Evolutionary conservation across 2,888 invertebrate species (phyloP).

Genomic region (Muschampia plurimacula): DNA sequence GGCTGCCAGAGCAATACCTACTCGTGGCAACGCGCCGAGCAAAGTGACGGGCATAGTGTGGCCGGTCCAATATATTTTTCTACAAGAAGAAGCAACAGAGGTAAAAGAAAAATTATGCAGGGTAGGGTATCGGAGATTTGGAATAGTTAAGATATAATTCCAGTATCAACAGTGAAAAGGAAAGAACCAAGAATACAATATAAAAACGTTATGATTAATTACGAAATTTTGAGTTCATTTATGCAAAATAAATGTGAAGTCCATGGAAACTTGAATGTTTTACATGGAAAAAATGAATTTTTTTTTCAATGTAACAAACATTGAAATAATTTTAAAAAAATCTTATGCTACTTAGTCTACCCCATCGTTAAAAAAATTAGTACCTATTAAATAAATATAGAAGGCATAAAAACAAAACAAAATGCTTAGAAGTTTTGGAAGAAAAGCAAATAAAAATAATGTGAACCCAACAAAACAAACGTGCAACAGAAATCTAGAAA

Average conservation of each 20-base stretch:
- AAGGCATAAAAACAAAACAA: background rate
- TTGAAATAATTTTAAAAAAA: background rate
- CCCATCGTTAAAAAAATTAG: background rate
- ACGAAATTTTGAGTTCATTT: background rate
- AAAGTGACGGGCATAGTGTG: too few relatives aligned
- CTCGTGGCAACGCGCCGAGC: too few relatives aligned
- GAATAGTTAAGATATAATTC: too few relatives aligned
- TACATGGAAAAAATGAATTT: too few relatives aligned
- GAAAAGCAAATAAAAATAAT: slow-evolving; percentile 17
- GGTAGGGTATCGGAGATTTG: background rate
- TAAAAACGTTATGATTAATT: background rate
- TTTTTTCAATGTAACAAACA: background rate
- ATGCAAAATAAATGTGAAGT: too few relatives aligned
- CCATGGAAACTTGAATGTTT: too few relatives aligned
- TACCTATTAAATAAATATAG: background rate
- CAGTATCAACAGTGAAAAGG: too few relatives aligned
- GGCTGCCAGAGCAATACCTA: too few relatives aligned
- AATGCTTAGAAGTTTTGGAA: slow-evolving; percentile 1
- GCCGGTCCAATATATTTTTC: too few relatives aligned
- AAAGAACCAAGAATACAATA: too few relatives aligned
- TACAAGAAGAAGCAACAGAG: background rate
- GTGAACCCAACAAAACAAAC: slow-evolving; percentile 18
- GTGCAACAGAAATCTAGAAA: slow-evolving; percentile 16
- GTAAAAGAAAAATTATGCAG: background rate
- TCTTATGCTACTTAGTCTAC: background rate